Conservation (phyloP, 2,888 invertebrate species). For the Amphipyra tragopoginis region DNA sequence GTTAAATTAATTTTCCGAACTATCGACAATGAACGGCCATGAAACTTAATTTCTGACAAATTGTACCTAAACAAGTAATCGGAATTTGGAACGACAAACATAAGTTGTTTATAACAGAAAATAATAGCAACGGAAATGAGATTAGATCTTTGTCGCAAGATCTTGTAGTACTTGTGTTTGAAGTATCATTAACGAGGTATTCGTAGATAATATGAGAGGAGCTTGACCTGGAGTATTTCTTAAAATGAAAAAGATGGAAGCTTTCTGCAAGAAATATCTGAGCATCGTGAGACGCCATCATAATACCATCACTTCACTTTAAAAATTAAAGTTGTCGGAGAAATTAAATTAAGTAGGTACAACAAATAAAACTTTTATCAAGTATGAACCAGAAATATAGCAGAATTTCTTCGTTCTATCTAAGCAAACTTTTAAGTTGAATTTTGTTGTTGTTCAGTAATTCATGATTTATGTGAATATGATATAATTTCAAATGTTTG, state of each 20-base stretch:
- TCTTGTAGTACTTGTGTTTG: constrained; percentile 31
- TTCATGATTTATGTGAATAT: constrained; percentile 45
- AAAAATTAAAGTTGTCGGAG: constrained; percentile 6
- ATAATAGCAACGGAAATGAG: constrained; percentile 27
- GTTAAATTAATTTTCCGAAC: constrained; percentile 53
- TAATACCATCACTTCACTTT: neutral
- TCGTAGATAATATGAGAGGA: constrained; percentile 31
- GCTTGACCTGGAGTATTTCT: constrained; percentile 14
- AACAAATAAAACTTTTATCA: constrained; percentile 18
- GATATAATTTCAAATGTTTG: constrained; percentile 17
- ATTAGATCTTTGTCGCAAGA: constrained; percentile 21
- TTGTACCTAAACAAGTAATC: constrained; percentile 35
- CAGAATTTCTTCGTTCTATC: constrained; percentile 32
- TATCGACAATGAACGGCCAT: constrained; percentile 35
- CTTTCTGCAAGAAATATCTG: constrained; percentile 1
- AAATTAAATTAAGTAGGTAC: neutral
- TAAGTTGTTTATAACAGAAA: constrained; percentile 21
- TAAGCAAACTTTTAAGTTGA: constrained; percentile 23
- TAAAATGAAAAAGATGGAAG: constrained; percentile 11
- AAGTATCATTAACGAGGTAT: constrained; percentile 49
- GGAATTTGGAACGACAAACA: constrained; percentile 33
- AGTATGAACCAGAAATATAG: constrained; percentile 18
- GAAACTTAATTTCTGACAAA: constrained; percentile 40
- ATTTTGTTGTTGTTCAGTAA: constrained; percentile 42
- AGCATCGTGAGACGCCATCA: too few relatives aligned